These are phyloP conservation scores for Alentia gelatinosa DNA, from an alignment of 2,888 invertebrate genomes.

Conservation along the genomic window DNA sequence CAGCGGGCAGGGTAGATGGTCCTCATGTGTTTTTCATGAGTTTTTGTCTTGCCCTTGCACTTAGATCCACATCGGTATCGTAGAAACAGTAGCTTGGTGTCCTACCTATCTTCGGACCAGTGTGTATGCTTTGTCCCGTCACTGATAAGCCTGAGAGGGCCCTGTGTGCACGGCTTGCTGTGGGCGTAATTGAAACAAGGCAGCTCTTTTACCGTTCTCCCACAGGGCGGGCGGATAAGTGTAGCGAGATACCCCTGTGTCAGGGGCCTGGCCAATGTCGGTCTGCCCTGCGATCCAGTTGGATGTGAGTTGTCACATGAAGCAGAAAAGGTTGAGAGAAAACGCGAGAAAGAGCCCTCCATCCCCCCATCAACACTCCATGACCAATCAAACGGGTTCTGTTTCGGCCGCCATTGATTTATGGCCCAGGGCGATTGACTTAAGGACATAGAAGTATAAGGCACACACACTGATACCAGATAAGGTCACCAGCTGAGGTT, in stretches of 20 bases:
- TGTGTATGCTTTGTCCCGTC: conserved; percentile 17
- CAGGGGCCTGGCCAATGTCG: conserved; percentile 25
- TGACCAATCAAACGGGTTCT: conserved; percentile 15
- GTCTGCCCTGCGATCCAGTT: neutral
- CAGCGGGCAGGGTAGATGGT: neutral
- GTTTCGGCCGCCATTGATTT: conserved; percentile 12
- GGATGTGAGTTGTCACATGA: conserved; percentile 19
- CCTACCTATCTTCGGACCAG: neutral
- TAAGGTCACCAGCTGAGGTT: neutral
- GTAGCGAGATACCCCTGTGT: neutral
- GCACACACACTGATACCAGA: conserved; percentile 29
- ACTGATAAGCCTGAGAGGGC: conserved; percentile 1
- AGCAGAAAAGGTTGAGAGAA: conserved; percentile 15
- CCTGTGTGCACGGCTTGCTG: conserved; percentile 19
- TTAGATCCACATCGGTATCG: neutral
- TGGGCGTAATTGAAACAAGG: conserved; percentile 34
- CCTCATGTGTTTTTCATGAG: conserved; percentile 16
- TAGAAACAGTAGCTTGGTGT: conserved; percentile 28
- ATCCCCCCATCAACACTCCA: conserved; percentile 10
- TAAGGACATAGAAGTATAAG: conserved; percentile 44
- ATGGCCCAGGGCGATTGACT: conserved; percentile 26
- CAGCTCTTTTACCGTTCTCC: conserved; percentile 4
- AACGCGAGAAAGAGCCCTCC: conserved; percentile 17
- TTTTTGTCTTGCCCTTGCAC: conserved; percentile 16
- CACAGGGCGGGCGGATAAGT: neutral